Evolutionary conservation across 2,797 vertebrate genomes (phyloP), one percentile per base, ranked within the genome.

Genomic region (Acestrorhynchus altus): DNA sequence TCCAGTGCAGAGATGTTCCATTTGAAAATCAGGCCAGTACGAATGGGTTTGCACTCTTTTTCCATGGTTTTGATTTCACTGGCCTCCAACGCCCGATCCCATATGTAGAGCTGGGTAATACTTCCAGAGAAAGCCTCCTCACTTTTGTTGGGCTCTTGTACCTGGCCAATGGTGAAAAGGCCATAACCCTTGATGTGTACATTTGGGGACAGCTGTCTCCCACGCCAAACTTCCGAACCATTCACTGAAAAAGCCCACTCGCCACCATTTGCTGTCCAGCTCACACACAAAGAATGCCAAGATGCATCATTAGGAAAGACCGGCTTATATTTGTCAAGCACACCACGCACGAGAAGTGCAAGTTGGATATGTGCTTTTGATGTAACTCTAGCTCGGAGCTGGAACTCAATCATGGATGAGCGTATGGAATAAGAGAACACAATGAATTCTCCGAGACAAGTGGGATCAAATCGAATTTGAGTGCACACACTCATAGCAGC

Each of bases 31-130:
- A 93, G 88, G 84, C 92, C 92, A 49, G 86, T 81, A 42, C 88
- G 80, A 88, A 87, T 16, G 52, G 87, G 85, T 83, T 86, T 89
- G 75, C 93, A 93, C 66, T 86, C 44, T 70, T 88, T 93, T 89
- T 90, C 92, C 92, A 94, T 91, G 72, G 82, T 74, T 83, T 35
- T 16, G 69, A 93, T 91, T 90, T 94, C 90, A 0, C 74, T 80
- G 85, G 64, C 75, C 68, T 84, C 84, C 83, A 94, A 84, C 51
- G 86, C 89, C 40, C 89, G 86, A 81, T 94, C 86, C 93, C 93
- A 94, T 85, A 94, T 88, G 89, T 93, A 86, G 52, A 94, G 87
- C 72, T 94, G 89, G 4, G 92, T 93, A 83, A 93, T 87, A 76
- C 87, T 93, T 46, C 93, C 92, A 24, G 87, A 92, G 84, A 93